These are phyloP conservation scores for Crioceris asparagi DNA, from an alignment of 2,888 invertebrate species.

Conservation along the genomic window DNA sequence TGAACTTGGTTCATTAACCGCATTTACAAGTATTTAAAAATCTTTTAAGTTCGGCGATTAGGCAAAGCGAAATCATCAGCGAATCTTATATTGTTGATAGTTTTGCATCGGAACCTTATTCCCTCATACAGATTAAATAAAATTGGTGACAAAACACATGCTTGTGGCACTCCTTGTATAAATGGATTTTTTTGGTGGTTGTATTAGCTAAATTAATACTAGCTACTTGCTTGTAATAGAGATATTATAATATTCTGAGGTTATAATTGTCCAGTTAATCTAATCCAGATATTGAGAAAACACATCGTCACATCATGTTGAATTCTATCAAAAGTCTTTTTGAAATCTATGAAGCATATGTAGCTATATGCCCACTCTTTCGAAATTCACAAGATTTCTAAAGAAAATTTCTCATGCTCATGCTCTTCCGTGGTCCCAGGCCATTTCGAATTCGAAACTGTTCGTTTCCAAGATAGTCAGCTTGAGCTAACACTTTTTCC, in stretches of 20 bases:
- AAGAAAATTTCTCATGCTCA: background rate
- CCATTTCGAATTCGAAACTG: too few relatives aligned
- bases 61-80: background rate
- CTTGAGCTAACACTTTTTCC: too few relatives aligned
- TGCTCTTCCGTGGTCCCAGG: too few relatives aligned
- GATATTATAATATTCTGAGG: too few relatives aligned
- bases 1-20: conserved; percentile 1
- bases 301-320: background rate
- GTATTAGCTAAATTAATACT: too few relatives aligned
- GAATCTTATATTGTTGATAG: conserved; percentile 1
- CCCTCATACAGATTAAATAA: background rate
- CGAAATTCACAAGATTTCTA: conserved; percentile 1
- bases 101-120: conserved; percentile 1
- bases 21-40: background rate
- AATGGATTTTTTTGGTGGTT: too few relatives aligned
- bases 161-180: too few relatives aligned
- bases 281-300: conserved; percentile 1
- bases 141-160: too few relatives aligned
- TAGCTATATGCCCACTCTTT: conserved; percentile 1
- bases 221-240: conserved; percentile 1
- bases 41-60: conserved; percentile 1
- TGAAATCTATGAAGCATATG: conserved; percentile 3
- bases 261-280: too few relatives aligned
- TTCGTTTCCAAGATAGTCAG: too few relatives aligned
- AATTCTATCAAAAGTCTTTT: conserved; percentile 1